Percentiles rank a stretch among this genome's conserved stretches.
Evolutionary conservation across 2,113 vertebrate species (phyloP).

Genomic region (Alouatta palliata): DNA sequence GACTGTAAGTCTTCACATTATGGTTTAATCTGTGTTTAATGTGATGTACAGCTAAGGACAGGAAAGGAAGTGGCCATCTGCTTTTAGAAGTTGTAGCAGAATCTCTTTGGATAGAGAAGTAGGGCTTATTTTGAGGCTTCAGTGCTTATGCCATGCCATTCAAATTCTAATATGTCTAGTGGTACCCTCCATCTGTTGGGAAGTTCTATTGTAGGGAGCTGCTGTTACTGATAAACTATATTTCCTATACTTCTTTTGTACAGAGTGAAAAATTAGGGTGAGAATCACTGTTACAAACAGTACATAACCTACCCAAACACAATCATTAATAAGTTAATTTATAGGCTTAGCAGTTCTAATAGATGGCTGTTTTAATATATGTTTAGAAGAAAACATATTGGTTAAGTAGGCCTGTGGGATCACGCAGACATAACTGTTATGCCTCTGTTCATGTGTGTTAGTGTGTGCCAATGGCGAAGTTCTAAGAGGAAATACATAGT

Average conservation of each 20-base stretch:
- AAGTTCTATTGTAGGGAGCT: background rate
- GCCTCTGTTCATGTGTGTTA: background rate
- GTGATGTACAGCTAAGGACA: too few species aligned
- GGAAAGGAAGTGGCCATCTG: background rate
- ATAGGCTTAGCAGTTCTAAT: background rate
- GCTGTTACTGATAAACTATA: background rate
- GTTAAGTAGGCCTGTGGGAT: background rate
- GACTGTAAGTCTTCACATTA: background rate
- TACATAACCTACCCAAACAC: background rate
- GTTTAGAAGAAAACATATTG: background rate
- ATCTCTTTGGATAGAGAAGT: background rate
- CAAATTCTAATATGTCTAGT: background rate
- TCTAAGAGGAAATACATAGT: background rate
- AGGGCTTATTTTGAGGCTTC: background rate
- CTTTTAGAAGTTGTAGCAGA: background rate
- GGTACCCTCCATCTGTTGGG: background rate
- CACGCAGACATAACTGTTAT: fast-evolving
- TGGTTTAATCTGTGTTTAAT: background rate
- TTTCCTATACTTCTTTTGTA: background rate
- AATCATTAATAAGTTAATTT: background rate
- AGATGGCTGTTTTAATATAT: background rate
- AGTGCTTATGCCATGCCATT: background rate
- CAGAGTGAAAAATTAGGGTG: background rate
- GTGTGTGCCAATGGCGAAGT: background rate
- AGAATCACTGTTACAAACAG: background rate